Evolutionary conservation across 2,888 invertebrate species (phyloP).

Genomic region (Eueremaeus valkanovi): DNA sequence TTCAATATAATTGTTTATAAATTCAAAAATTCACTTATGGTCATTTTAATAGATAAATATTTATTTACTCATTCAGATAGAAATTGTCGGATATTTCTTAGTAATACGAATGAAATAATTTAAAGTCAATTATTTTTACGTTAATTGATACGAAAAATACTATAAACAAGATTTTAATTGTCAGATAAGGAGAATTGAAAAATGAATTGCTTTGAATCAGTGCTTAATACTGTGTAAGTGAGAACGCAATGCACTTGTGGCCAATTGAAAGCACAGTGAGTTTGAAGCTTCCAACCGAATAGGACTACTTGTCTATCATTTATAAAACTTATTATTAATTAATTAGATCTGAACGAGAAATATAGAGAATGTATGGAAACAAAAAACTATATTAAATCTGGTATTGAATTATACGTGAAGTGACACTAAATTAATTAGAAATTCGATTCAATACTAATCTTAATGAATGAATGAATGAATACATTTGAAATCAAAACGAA

Average conservation of each 20-base stretch:
- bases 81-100: too few species aligned
- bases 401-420: conserved; percentile 8
- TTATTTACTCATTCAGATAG: too few species aligned
- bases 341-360: neutral
- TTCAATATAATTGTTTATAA: too few species aligned
- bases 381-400: neutral
- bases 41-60: too few species aligned
- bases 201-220: neutral
- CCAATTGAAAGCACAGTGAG: conserved; percentile 1
- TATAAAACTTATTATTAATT: conserved; percentile 12
- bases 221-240: neutral
- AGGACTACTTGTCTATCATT: neutral
- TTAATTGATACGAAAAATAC: too few species aligned
- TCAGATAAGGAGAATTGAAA: neutral
- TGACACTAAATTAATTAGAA: conserved; percentile 4
- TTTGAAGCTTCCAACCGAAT: neutral
- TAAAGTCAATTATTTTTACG: too few species aligned
- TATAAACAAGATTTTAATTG: neutral
- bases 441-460: neutral
- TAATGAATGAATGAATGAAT: too few species aligned
- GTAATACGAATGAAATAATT: too few species aligned
- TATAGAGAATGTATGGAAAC: neutral
- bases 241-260: conserved; percentile 26
- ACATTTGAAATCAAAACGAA: conserved; percentile 3
- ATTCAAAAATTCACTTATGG: too few species aligned